Percentiles rank a stretch among this genome's conserved stretches.
These are phyloP conservation scores for Dermolepida albohirtum DNA, from an alignment of 2,888 invertebrate species.

Conservation along the genomic window DNA sequence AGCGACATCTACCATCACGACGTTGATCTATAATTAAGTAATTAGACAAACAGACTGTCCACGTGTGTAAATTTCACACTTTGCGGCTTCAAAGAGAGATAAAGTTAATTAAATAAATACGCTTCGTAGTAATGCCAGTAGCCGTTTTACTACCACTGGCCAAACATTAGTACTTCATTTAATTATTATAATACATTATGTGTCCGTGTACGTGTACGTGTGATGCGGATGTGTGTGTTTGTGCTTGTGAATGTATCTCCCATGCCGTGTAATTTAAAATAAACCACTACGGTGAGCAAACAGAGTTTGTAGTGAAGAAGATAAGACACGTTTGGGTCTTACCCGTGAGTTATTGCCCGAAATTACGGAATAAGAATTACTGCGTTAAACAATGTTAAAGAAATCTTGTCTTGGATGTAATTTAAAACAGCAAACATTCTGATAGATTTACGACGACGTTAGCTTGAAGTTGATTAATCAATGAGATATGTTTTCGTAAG, in stretches of 20 bases:
- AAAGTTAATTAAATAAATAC: conserved; percentile 51
- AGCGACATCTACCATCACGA: conserved; percentile 21
- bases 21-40: conserved; percentile 41
- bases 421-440: conserved; percentile 41
- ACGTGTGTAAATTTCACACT: conserved; percentile 42
- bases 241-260: conserved; percentile 15
- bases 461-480: conserved; percentile 35
- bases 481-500: conserved; percentile 21
- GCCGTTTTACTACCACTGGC: conserved; percentile 19
- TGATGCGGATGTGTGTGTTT: conserved; percentile 11
- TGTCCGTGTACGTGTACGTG: not conserved
- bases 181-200: conserved; percentile 50
- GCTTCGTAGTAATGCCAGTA: conserved; percentile 26
- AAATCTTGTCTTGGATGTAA: conserved; percentile 33
- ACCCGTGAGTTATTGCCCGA: conserved; percentile 40
- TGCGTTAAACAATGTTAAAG: conserved; percentile 39
- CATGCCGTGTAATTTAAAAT: conserved; percentile 46
- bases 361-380: conserved; percentile 43
- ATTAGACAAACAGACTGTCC: conserved; percentile 38
- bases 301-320: conserved; percentile 45
- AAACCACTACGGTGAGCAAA: conserved; percentile 46
- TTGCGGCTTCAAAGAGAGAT: conserved; percentile 40
- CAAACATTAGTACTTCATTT: conserved; percentile 48
- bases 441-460: conserved; percentile 28
- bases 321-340: conserved; percentile 50